Conservation (phyloP, 2,113 vertebrate species). For the Cottus gobio region DNA sequence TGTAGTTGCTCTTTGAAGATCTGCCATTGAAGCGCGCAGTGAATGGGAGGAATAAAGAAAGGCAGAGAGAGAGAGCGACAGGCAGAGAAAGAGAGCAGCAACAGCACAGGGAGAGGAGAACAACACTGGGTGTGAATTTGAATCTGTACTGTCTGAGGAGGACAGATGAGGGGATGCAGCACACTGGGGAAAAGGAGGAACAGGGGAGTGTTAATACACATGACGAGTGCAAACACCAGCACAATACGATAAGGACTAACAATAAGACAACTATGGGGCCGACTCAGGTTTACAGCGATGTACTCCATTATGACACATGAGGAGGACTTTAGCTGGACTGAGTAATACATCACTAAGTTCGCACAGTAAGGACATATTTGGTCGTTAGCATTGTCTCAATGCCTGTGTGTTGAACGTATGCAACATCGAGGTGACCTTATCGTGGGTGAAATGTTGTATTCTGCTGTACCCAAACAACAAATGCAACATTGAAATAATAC, state of each 20-base stretch:
- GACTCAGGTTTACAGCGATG: not conserved
- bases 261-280: not conserved
- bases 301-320: conserved; percentile 11
- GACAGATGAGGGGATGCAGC: conserved; percentile 73
- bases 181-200: conserved; percentile 80
- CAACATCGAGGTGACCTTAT: not conserved
- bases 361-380: not conserved
- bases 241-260: conserved; percentile 4
- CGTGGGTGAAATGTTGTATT: not conserved
- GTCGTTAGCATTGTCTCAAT: not conserved
- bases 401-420: not conserved
- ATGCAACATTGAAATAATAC: not conserved
- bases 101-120: conserved; percentile 76
- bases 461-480: not conserved
- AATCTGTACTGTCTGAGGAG: conserved; percentile 76
- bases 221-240: conserved; percentile 9
- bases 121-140: conserved; percentile 82
- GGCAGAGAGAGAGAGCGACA: conserved; percentile 23
- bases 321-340: not conserved
- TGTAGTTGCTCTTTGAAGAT: conserved; percentile 98
- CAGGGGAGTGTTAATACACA: conserved; percentile 34
- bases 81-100: not conserved
- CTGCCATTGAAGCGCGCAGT: conserved; percentile 75
- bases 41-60: conserved; percentile 47
- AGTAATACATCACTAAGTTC: not conserved